These are phyloP conservation scores for Plemyria rubiginata DNA, from an alignment of 2,888 invertebrate genomes.

Conservation along the genomic window DNA sequence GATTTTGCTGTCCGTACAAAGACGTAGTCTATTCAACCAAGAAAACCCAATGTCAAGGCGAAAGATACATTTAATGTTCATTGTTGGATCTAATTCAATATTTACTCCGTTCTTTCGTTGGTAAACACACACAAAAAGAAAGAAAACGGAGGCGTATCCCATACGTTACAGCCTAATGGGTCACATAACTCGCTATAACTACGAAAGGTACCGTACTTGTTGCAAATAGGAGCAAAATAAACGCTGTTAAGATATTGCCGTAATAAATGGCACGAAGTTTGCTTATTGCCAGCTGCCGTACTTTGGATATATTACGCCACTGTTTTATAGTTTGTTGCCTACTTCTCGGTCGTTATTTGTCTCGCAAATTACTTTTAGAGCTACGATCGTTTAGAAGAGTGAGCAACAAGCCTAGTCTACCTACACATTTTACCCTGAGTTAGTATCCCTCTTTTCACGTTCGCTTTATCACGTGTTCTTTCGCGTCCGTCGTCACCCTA, in stretches of 20 bases:
- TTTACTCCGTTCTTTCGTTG: slow-evolving; percentile 4
- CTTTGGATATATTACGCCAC: slow-evolving; percentile 2
- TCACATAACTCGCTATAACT: slow-evolving; percentile 31
- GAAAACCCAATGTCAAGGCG: neutral
- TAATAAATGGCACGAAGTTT: slow-evolving; percentile 53
- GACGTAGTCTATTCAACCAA: neutral
- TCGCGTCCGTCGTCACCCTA: too few species aligned
- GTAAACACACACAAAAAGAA: slow-evolving; percentile 26
- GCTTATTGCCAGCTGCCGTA: slow-evolving; percentile 30
- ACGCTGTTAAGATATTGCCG: slow-evolving; percentile 46
- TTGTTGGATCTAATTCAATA: neutral
- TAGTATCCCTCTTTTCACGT: too few species aligned
- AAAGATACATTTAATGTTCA: neutral
- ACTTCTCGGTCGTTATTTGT: neutral
- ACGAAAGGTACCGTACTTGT: slow-evolving; percentile 41
- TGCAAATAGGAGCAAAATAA: slow-evolving; percentile 41
- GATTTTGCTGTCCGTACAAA: neutral
- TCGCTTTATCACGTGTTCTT: too few species aligned
- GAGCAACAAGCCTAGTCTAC: too few species aligned
- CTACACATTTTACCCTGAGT: too few species aligned
- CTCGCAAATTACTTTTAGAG: neutral
- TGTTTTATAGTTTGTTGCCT: neutral
- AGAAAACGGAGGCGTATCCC: slow-evolving; percentile 15
- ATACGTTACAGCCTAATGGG: slow-evolving; percentile 33
- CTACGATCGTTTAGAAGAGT: neutral